Conservation (phyloP, 2,113 vertebrate species). For the Chloropsis cyanopogon region DNA sequence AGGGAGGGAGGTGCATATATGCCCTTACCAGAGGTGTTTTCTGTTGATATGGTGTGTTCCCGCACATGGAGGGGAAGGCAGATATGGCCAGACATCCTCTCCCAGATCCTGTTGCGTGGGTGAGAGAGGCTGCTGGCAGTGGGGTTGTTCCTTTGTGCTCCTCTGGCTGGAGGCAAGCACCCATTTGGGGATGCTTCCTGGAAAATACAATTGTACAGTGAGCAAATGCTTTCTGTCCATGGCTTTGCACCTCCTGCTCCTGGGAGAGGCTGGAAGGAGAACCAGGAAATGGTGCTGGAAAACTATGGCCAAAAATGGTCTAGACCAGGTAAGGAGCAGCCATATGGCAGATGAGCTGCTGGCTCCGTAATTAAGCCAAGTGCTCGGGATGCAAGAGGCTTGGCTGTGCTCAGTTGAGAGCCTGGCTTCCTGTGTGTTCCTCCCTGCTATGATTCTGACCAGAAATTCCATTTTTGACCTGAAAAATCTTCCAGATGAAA, state of each 20-base stretch:
- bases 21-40: neutral
- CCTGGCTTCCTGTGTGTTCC: slow-evolving; percentile 38
- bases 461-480: slow-evolving; percentile 61
- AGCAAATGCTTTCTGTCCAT: neutral
- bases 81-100: slow-evolving; percentile 1
- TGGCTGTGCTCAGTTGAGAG: neutral
- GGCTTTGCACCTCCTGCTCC: neutral
- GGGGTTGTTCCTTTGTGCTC: neutral
- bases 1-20: neutral
- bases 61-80: neutral
- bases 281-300: neutral
- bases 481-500: slow-evolving; percentile 64
- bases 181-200: neutral
- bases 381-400: neutral
- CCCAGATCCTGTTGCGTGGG: neutral
- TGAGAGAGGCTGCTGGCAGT: neutral
- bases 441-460: slow-evolving; percentile 8
- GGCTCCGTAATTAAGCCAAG: neutral
- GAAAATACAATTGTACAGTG: neutral
- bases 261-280: neutral
- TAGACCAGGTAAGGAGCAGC: neutral
- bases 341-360: neutral
- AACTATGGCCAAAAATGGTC: neutral
- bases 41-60: neutral
- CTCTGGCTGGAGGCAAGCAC: neutral